Conservation (phyloP, 2,797 vertebrate species). For the Enteromius thamalakanensis region DNA sequence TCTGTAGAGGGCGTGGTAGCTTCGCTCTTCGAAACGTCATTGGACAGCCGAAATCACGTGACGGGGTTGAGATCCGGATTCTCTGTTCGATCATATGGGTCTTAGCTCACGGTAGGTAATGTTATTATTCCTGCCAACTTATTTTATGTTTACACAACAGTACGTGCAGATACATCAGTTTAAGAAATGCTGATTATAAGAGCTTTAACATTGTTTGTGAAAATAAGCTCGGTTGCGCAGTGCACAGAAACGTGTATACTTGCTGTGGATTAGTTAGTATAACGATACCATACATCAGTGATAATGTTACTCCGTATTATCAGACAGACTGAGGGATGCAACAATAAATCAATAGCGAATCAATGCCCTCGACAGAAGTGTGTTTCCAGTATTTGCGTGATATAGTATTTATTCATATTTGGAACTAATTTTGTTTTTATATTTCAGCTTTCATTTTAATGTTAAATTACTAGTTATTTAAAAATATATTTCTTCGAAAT, state of each 20-base stretch:
- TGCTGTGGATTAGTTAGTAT: background rate
- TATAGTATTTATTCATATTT: background rate
- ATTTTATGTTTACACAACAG: background rate
- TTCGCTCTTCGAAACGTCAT: background rate
- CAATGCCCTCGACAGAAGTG: background rate
- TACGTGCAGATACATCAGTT: background rate
- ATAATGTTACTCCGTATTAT: background rate
- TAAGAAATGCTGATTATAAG: background rate
- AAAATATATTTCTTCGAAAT: background rate
- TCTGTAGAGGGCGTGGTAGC: too few relatives aligned
- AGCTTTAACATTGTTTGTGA: too few relatives aligned
- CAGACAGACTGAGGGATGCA: background rate
- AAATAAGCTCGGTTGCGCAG: too few relatives aligned
- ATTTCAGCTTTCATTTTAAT: background rate
- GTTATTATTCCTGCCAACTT: background rate
- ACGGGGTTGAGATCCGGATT: slow-evolving; percentile 13
- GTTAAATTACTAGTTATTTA: background rate
- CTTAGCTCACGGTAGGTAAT: slow-evolving; percentile 28
- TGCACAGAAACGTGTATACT: background rate
- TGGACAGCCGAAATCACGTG: slow-evolving; percentile 20
- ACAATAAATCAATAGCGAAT: background rate
- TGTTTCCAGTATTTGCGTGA: background rate
- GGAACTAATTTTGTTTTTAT: background rate
- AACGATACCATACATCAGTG: background rate
- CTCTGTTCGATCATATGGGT: slow-evolving; percentile 21